Base-by-base conservation (phyloP, 2,888 invertebrate genomes). In the Oxytorus armatus region DNA sequence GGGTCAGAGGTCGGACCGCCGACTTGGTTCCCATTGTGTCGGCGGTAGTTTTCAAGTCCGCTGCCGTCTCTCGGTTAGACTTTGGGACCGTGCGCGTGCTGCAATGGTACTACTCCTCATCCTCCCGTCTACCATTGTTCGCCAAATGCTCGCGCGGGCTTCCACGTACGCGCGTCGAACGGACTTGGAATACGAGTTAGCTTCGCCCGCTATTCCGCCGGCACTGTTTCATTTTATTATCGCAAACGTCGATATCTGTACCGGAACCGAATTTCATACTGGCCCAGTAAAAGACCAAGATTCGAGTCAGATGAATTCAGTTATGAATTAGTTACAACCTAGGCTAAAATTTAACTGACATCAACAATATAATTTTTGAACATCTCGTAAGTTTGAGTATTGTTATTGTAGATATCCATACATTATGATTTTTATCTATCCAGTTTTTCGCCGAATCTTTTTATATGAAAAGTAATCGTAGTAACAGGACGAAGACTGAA, bases 21-120 rank as follows among this genome's bases (percentile, higher is more conserved):
- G 88, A 89, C 90, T 91, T 87, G 90, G 90, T 91, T 87, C 86
- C 91, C 88, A 90, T 91, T 91, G 91, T 91, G 89, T 90, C 86
- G 89, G 87, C 87, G 83, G 85, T 86, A 85, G 88, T 88, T 89
- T 88, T 86, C 87, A 86, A 87, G 85, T 87, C 84, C 84, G 79
- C 77, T 82, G 77, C 79, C 66, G 33, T 79, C 73, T 73, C 68
- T 76, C 61, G 77, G 77, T 73, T 65, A 33, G 68, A 77, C 80
- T 77, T 77, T 80, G 68, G 80, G 68, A 18, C 61, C 23, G 55
- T 72, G 81, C 70, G 59, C 76, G 78, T 63, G 66, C 33, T 61
- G 75, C 79, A 55, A 66, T 59, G 55, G 72, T 55, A 65, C 36
- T 29, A 29, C 29, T 61, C 73, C 74, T 80, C 63, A 63, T 77